phyloP scores from a whole-genome alignment of 2,888 invertebrate genomes.

The Heliothis peltigera region DNA sequence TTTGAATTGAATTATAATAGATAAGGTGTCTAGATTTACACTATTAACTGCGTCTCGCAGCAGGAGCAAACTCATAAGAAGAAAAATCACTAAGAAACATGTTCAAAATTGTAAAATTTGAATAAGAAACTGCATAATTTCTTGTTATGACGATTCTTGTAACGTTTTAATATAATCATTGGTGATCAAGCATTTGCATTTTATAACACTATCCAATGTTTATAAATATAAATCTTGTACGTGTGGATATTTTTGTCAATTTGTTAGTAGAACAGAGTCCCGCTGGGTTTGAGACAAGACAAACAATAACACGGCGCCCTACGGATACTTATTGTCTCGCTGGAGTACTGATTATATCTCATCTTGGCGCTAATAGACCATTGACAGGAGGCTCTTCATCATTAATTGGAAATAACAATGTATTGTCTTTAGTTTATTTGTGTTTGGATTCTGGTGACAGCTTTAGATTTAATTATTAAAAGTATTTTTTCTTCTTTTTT shows the following conservation, averaged over 20 bases:
- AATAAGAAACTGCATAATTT: conserved; percentile 44
- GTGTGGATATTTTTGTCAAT: conserved; percentile 77
- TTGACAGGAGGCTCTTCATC: conserved; percentile 72
- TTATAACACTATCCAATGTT: conserved; percentile 54
- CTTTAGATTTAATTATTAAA: conserved; percentile 38
- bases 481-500: not conserved
- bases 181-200: conserved; percentile 57
- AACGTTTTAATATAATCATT: conserved; percentile 53
- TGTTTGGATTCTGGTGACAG: conserved; percentile 50
- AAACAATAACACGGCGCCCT: conserved; percentile 84
- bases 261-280: conserved; percentile 74
- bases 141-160: conserved; percentile 33
- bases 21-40: conserved; percentile 53
- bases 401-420: conserved; percentile 70
- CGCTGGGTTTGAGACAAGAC: conserved; percentile 78
- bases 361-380: conserved; percentile 80
- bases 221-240: conserved; percentile 56
- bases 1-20: conserved; percentile 56
- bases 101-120: conserved; percentile 35
- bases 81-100: conserved; percentile 44
- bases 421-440: conserved; percentile 52
- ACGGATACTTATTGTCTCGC: conserved; percentile 82
- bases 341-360: conserved; percentile 79
- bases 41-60: conserved; percentile 49
- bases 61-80: conserved; percentile 39